Evolutionary conservation across 1,140 invertebrate species (phyloP).

Genomic region (Ceratosolen fusciceps): DNA sequence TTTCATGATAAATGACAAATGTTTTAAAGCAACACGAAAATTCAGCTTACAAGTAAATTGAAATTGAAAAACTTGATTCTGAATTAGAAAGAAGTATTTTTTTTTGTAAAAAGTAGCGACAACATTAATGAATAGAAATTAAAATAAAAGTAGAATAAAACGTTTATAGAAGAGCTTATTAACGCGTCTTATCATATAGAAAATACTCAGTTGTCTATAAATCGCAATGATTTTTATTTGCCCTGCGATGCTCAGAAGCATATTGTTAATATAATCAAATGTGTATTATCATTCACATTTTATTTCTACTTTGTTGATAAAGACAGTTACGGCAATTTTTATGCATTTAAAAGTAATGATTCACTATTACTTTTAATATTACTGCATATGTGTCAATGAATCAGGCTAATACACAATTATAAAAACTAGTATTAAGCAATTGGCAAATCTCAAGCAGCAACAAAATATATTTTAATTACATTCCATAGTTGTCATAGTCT

Average conservation of each 20-base stretch:
- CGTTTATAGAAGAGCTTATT: neutral
- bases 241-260: neutral
- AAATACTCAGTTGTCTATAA: neutral
- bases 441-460: constrained; percentile 39
- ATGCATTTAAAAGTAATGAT: constrained; percentile 4
- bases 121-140: no score
- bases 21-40: no score
- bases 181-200: neutral
- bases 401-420: constrained; percentile 34
- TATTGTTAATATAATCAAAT: neutral
- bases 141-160: neutral
- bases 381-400: constrained; percentile 41
- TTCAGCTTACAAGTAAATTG: no score
- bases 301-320: constrained; percentile 27
- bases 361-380: constrained; percentile 39
- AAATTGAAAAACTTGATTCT: no score
- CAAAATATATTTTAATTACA: constrained; percentile 59
- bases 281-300: neutral
- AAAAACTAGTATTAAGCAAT: constrained; percentile 39
- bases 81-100: no score
- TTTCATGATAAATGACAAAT: no score
- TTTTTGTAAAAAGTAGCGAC: no score
- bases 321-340: constrained; percentile 37
- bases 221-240: constrained; percentile 1
- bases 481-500: constrained; percentile 57